Conservation (phyloP, 2,888 invertebrate genomes). For the Odontomyia ornata region DNA sequence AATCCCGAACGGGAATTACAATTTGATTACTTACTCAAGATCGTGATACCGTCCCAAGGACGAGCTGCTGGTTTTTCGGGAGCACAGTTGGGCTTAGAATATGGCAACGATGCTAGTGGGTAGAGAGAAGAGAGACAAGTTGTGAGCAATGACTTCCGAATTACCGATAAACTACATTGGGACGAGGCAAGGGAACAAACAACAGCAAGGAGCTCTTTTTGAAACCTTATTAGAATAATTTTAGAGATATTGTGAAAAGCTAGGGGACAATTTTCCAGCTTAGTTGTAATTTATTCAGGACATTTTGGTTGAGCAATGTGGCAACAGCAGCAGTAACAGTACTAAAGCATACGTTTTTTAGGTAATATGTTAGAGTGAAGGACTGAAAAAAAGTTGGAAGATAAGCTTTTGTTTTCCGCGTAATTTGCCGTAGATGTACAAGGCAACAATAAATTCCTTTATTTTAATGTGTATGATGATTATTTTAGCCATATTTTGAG, state of each 20-base stretch:
- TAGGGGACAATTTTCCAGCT: neutral
- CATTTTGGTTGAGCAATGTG: neutral
- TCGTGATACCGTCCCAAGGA: neutral
- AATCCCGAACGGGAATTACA: neutral
- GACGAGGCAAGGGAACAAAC: neutral
- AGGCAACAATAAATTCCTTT: no score
- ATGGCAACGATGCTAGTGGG: no score
- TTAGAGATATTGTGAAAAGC: neutral
- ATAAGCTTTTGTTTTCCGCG: no score
- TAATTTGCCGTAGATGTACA: no score
- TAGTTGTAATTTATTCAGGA: slow-evolving; percentile 29
- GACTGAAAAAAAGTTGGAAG: no score
- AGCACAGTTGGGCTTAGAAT: no score
- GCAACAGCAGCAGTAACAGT: no score
- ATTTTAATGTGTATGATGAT: no score
- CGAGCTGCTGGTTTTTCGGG: neutral
- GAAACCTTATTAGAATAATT: slow-evolving; percentile 26
- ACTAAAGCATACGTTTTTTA: no score
- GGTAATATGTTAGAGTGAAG: no score
- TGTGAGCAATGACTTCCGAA: neutral
- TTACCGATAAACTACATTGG: neutral
- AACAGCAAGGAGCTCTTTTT: neutral
- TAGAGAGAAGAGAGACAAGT: neutral
- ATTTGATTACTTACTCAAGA: slow-evolving; percentile 3
- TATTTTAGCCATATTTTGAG: no score